Evolutionary conservation across 2,113 vertebrate genomes (phyloP), one percentile per base, ranked within the genome.

Genomic region (Emydura subglobosa): DNA sequence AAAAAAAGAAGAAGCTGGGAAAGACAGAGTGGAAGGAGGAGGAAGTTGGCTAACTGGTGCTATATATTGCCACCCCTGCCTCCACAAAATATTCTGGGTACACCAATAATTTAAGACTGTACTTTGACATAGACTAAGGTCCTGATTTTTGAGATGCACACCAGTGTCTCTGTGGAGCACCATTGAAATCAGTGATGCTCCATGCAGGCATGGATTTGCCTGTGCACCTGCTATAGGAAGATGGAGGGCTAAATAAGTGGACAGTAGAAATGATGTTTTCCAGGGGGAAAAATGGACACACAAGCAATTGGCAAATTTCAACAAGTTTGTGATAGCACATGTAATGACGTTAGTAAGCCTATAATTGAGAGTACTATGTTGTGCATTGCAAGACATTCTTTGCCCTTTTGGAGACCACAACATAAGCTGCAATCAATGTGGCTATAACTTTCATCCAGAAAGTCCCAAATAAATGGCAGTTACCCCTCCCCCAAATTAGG

Each of bases 1-100:
- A 53, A 51, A 12, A 51, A 59, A 8, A 25, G 27, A 27, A 7
- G 25, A 85, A 68, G 3, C 0, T 0, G 44, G n/a, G 14, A 3
- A 9, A 17, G 27, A 47, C 25, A 4, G 5, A 10, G 9, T 3
- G 42, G 34, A 27, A 47, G 42, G 12, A 51, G 9, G 25, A 81
- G 61, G 29, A 29, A 51, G 65, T 8, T 85, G 7, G 53, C 82
- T 59, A 12, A 82, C 25, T 50, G 51, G 72, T n/a, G 6, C 54
- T 53, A 54, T 44, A 22, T 17, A 14, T 83, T 86, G 82, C 53
- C 9, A 25, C 39, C 13, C 3, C 82, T 34, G 79, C 47, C 53
- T 65, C 53, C 10, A 76, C 39, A 65, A 2, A 89, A 31, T 34
- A 57, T 79, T 8, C 3, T 85, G 61, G 72, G 47, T 55, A 85